Base-by-base conservation (phyloP, 2,888 invertebrate genomes). In the Erebia ligea region DNA sequence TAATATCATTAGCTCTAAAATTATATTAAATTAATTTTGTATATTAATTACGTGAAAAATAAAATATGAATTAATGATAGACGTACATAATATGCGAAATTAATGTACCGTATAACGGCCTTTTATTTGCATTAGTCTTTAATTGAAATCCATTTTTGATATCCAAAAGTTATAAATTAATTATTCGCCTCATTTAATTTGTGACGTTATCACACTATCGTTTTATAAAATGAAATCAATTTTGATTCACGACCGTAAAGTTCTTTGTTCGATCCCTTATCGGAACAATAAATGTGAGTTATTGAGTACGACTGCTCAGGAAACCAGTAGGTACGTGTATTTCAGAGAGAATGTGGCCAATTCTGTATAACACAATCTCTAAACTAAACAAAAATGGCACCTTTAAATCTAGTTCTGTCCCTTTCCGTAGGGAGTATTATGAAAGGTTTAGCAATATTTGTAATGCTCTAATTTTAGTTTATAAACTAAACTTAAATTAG, bases 251-350 rank as follows among this genome's bases (percentile, higher is more conserved):
- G 81, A 78, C 79, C 79, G 73, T 78, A 76, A 75, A 82, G 83
- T 84, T 86, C 89, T 88, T 90, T 89, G 88, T 89, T 85, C 88
- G 80, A 77, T 79, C 81, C 81, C 87, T 91, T 91, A 91, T 91
- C 91, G 86, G 82, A 82, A 87, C 90, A 91, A 91, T 91, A 90
- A 92, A 88, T 76, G 85, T 91, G 90, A 92, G 81, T 89, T 91
- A 92, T 90, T 81, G 85, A 78, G 82, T 80, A 82, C 84, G 86
- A 83, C 84, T 86, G 88, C 80, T 86, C 86, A 81, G 82, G 82
- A 86, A 86, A 80, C 82, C 81, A 79, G 89, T 52, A 45, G 1
- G 4, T 10, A 10, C 2, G 54, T 11, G 9, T 90, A 84, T 90
- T 88, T 91, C 82, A 88, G 83, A 89, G 88, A 89, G 88, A 90